Evolutionary conservation across 2,797 vertebrate species (phyloP).

Genomic region (Cirrhinus mrigala): DNA sequence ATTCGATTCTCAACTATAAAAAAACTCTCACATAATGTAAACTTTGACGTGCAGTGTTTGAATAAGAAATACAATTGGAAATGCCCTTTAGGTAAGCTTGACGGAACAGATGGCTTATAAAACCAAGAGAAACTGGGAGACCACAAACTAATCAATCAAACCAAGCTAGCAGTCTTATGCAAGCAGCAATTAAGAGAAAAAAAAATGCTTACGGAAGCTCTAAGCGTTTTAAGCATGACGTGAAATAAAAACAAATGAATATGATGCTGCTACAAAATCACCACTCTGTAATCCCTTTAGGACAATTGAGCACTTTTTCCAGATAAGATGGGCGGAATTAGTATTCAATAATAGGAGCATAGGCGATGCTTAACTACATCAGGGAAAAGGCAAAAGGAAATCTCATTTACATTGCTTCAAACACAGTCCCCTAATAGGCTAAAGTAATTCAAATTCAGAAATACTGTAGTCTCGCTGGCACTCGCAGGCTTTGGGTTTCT

Average conservation of each 20-base stretch:
- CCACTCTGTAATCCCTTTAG: slow-evolving; percentile 30
- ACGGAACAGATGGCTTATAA: slow-evolving; percentile 38
- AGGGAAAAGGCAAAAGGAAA: slow-evolving; percentile 47
- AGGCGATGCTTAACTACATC: slow-evolving; percentile 50
- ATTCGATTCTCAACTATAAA: not conserved
- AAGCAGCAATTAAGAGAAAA: slow-evolving; percentile 25
- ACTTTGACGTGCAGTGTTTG: not conserved
- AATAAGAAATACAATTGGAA: slow-evolving; percentile 16
- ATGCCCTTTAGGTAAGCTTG: slow-evolving; percentile 35
- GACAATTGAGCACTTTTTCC: slow-evolving; percentile 45
- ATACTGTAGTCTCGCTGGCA: slow-evolving; percentile 46
- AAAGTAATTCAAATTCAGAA: slow-evolving; percentile 54
- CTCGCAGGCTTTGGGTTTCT: slow-evolving; percentile 33
- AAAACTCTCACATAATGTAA: not conserved
- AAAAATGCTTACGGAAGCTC: slow-evolving; percentile 1
- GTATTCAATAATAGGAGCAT: slow-evolving; percentile 51
- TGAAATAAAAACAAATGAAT: slow-evolving; percentile 51
- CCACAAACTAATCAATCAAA: slow-evolving; percentile 50
- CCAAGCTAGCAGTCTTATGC: slow-evolving; percentile 3
- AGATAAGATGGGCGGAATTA: slow-evolving; percentile 49
- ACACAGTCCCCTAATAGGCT: slow-evolving; percentile 41
- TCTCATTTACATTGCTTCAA: slow-evolving; percentile 48
- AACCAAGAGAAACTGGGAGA: slow-evolving; percentile 52
- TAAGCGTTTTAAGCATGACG: slow-evolving; percentile 38
- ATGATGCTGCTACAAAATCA: slow-evolving; percentile 32